phyloP scores from a whole-genome alignment of 64 coral and sea anemone genomes.

The Astreopora myriophthalma region DNA sequence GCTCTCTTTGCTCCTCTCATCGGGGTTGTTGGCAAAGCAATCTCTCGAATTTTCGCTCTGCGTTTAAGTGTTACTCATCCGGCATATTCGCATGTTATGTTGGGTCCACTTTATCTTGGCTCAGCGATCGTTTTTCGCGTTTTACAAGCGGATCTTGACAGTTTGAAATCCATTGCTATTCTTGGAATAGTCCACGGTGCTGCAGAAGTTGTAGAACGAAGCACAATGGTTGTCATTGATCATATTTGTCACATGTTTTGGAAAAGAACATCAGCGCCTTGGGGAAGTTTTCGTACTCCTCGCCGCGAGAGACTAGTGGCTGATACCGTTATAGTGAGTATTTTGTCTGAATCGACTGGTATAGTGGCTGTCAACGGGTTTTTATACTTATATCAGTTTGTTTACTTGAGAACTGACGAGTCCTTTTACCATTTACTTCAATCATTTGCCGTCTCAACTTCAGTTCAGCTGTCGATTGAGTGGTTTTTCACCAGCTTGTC shows the following conservation, averaged over 20 bases:
- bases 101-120: not conserved
- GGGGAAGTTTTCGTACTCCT: not conserved
- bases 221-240: not conserved
- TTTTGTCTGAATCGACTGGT: too few relatives aligned
- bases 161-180: not conserved
- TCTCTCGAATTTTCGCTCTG: not conserved
- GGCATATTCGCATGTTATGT: not conserved
- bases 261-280: not conserved
- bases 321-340: not conserved
- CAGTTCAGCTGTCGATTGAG: too few relatives aligned
- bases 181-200: not conserved
- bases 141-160: too few relatives aligned
- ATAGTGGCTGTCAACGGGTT: too few relatives aligned
- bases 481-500: too few relatives aligned
- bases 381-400: too few relatives aligned
- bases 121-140: not conserved
- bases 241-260: not conserved
- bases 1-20: not conserved
- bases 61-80: not conserved
- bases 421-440: too few relatives aligned
- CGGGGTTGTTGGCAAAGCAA: not conserved
- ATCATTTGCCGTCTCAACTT: too few relatives aligned
- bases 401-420: too few relatives aligned
- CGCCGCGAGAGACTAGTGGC: not conserved
- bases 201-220: not conserved